phyloP scores from a whole-genome alignment of 1,140 invertebrate genomes.

The Lepidurus arcticus region DNA sequence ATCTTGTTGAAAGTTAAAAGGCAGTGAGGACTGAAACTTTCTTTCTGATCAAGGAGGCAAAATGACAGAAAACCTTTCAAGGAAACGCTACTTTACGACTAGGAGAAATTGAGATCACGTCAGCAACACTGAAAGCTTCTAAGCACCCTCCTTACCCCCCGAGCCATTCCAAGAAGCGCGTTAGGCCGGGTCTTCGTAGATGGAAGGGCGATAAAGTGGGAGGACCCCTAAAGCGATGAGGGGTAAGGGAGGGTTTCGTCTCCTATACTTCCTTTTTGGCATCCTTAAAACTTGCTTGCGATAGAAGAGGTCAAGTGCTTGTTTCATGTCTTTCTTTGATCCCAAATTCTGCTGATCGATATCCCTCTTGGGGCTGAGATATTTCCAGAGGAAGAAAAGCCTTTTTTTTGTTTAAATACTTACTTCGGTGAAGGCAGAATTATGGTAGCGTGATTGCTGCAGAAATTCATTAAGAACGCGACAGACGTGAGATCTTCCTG shows the following conservation, averaged over 20 bases:
- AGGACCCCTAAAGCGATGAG: background rate
- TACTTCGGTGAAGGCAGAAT: no score
- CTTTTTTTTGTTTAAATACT: no score
- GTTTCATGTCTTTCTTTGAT: background rate
- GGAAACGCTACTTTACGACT: slow-evolving; percentile 15
- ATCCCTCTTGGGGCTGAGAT: no score
- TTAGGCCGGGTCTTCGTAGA: background rate
- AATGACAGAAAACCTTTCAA: slow-evolving; percentile 18
- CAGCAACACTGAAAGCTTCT: slow-evolving; percentile 8
- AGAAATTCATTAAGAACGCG: no score
- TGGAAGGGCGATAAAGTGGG: background rate
- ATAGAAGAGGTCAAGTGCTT: slow-evolving; percentile 34
- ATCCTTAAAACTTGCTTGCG: background rate
- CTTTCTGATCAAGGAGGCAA: background rate
- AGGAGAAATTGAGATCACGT: background rate
- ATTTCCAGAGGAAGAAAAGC: no score
- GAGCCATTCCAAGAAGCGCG: background rate
- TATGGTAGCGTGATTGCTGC: no score
- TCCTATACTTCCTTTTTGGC: slow-evolving; percentile 1
- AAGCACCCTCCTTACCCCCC: background rate
- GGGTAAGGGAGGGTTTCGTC: background rate
- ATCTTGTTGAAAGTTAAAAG: background rate
- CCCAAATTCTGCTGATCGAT: no score
- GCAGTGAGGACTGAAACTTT: background rate
- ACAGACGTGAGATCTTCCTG: no score